Conservation (phyloP, 2,797 vertebrate species). For the Acanthis flammea region DNA sequence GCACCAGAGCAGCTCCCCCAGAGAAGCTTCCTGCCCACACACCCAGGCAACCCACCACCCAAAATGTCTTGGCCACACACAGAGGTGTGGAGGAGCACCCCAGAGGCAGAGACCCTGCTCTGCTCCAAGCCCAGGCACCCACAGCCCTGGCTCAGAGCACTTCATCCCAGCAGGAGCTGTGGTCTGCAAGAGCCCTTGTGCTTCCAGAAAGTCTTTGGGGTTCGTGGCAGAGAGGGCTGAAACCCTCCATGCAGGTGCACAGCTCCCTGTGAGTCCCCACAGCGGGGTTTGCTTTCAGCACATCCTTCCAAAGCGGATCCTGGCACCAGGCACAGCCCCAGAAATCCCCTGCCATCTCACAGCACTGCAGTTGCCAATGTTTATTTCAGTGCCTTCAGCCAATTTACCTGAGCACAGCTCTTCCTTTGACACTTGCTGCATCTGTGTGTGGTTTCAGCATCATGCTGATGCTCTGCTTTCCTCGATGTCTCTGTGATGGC, state of each 20-base stretch:
- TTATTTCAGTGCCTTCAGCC: neutral
- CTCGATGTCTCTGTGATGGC: neutral
- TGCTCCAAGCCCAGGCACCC: neutral
- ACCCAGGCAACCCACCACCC: neutral
- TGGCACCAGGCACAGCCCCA: neutral
- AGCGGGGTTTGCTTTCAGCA: neutral
- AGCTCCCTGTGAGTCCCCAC: neutral
- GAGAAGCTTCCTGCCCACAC: accelerated
- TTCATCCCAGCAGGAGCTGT: neutral
- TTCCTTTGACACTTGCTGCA: neutral
- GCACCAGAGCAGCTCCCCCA: neutral
- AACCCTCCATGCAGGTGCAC: accelerated
- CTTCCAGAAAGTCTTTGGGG: neutral
- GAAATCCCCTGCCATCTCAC: neutral
- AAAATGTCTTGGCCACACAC: accelerated
- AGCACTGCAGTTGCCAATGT: neutral
- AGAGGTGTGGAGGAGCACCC: neutral
- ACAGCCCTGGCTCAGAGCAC: neutral
- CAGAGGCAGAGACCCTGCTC: neutral
- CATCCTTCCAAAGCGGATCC: accelerated
- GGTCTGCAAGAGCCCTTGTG: neutral
- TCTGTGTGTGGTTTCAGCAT: neutral
- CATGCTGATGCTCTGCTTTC: neutral
- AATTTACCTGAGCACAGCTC: neutral
- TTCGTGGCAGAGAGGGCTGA: neutral